Conservation (phyloP, 2,888 invertebrate genomes). For the Ctena decussata region DNA sequence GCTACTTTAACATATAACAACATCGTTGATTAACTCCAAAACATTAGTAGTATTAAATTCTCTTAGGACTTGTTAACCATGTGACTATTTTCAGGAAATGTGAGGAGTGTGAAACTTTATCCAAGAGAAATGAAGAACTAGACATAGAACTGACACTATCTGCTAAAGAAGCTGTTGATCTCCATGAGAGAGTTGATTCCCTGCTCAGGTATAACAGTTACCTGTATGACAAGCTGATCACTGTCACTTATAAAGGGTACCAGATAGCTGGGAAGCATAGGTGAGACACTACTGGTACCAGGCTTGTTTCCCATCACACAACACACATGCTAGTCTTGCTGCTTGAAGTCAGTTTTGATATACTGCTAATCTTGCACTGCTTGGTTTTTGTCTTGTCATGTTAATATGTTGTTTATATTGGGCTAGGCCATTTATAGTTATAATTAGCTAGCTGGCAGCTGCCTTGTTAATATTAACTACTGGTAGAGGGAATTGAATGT, state of each 20-base stretch:
- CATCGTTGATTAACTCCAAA: too few species aligned
- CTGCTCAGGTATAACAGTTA: conserved; percentile 54
- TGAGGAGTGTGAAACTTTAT: conserved; percentile 58
- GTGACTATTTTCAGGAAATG: conserved; percentile 55
- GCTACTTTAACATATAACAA: too few species aligned
- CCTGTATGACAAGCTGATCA: conserved; percentile 64
- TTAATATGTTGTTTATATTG: too few species aligned
- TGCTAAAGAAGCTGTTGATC: conserved; percentile 48
- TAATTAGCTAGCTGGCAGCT: too few species aligned
- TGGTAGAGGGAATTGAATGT: too few species aligned
- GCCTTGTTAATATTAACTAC: too few species aligned
- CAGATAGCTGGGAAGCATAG: conserved; percentile 50
- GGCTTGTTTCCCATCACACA: conserved; percentile 62
- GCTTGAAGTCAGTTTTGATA: too few species aligned
- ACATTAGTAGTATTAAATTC: too few species aligned
- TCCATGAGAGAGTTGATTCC: conserved; percentile 42
- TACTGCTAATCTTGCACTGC: too few species aligned
- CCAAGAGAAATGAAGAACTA: conserved; percentile 47
- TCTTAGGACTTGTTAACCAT: too few species aligned
- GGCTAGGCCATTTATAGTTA: too few species aligned
- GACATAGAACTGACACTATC: conserved; percentile 49
- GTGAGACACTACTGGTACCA: conserved; percentile 56
- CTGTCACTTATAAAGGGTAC: conserved; percentile 59
- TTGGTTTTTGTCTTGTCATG: too few species aligned
- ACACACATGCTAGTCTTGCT: not conserved